Evolutionary conservation across 2,113 vertebrate species (phyloP).

Genomic region (Benitochromis conjunctus): DNA sequence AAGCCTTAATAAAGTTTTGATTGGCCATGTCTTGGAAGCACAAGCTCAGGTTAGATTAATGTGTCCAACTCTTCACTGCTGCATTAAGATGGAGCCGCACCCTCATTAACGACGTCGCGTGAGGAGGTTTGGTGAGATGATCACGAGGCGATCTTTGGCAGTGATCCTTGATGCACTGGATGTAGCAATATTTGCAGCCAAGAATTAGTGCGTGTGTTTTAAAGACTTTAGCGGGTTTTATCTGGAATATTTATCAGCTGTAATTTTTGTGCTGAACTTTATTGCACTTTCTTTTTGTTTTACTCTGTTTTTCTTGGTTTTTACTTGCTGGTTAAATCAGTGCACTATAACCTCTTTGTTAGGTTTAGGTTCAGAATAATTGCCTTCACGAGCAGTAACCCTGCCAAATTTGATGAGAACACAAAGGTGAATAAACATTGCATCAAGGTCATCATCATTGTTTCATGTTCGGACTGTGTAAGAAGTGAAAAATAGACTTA

Average conservation of each 20-base stretch:
- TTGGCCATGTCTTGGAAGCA: not conserved
- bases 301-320: not conserved
- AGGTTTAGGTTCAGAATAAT: not conserved
- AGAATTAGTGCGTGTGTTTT: not conserved
- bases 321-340: not conserved
- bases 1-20: not conserved
- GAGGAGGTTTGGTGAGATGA: not conserved
- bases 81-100: not conserved
- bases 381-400: not conserved
- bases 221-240: not conserved
- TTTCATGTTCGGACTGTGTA: rapidly evolving
- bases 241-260: not conserved
- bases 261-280: not conserved
- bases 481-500: not conserved
- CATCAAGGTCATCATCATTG: not conserved
- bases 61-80: not conserved
- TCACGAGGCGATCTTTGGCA: not conserved
- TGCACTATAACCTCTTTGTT: not conserved
- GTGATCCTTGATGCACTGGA: not conserved
- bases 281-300: no score
- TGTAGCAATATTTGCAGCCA: not conserved
- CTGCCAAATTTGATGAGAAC: not conserved
- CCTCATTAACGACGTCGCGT: not conserved
- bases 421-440: not conserved
- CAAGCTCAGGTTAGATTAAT: not conserved